These are phyloP conservation scores for Tragopan temminckii DNA, from an alignment of 2,797 vertebrate genomes.

Conservation along the genomic window DNA sequence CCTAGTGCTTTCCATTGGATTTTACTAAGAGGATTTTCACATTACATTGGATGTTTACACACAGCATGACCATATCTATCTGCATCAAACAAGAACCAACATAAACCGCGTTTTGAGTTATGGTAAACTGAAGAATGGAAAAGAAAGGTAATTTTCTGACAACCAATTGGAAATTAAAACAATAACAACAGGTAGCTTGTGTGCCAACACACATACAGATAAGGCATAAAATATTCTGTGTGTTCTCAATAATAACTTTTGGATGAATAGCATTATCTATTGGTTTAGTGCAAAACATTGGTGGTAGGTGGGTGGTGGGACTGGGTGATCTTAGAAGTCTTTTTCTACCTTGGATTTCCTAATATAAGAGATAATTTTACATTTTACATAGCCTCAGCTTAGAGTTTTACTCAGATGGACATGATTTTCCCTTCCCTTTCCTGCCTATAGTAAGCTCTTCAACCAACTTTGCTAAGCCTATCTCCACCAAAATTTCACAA, in stretches of 20 bases:
- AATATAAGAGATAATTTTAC: not conserved
- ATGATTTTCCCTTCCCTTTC: not conserved
- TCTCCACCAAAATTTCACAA: not conserved
- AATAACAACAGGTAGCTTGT: not conserved
- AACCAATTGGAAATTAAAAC: constrained; percentile 28
- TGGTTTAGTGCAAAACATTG: too few species aligned
- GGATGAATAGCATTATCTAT: not conserved
- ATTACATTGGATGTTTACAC: constrained; percentile 27
- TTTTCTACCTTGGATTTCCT: not conserved
- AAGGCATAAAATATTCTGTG: not conserved
- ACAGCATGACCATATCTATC: not conserved
- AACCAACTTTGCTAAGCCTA: fast-evolving
- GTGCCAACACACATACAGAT: not conserved
- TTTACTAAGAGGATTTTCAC: constrained; percentile 30
- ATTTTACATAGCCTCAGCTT: not conserved
- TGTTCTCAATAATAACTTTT: not conserved
- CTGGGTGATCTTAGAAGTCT: too few species aligned
- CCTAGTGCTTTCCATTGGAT: not conserved
- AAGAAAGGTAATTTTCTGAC: constrained; percentile 27
- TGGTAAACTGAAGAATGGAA: not conserved
- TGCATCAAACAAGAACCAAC: not conserved
- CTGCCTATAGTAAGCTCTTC: not conserved
- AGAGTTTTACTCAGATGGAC: not conserved
- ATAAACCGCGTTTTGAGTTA: not conserved
- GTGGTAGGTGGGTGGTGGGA: too few species aligned